Base-by-base conservation (phyloP, 2,888 invertebrate genomes). In the Mechanitis mazaeus region DNA sequence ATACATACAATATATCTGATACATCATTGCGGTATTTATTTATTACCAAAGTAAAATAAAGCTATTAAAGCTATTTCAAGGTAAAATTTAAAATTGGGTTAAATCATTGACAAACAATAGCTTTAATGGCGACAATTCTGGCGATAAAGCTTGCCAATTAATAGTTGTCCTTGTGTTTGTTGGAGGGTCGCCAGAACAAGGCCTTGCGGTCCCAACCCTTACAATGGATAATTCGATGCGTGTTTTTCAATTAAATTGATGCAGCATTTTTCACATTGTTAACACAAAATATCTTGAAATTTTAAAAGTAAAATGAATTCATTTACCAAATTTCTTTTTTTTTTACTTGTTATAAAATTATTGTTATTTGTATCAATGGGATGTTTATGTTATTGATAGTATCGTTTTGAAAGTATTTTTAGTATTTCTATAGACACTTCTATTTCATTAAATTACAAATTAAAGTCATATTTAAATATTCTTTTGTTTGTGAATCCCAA, bases 111-210 rank as follows among this genome's bases (percentile, higher is more conserved):
- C 42, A 46, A 57, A 33, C 60, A 63, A 57, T 58, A 61, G 65
- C 71, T 73, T 74, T 72, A 74, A 75, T 71, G 72, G 67, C 61
- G 67, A 77, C 72, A 74, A 75, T 72, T 73, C 73, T 71, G 65
- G 65, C 69, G 69, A 74, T 75, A 73, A 74, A 75, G 71, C 71
- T 68, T 69, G 70, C 73, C 74, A 79, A 78, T 80, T 78, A 77
- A 72, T 75, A 67, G 63, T 67, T 60, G 71, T 66, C 69, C 68
- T 71, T 63, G 69, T 68, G 58, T 70, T 70, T 65, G 59, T 65
- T 77, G 80, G 80, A 76, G 46, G 54, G 58, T 46, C 38, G 78
- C 78, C 78, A 78, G 58, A 55, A 60, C 53, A 60, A 54, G 35
- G 59, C 66, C 71, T 66, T 67, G 68, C 58, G 62, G 65, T 60